Base-by-base conservation (phyloP, 2,888 invertebrate species). In the Nycteola revayana region DNA sequence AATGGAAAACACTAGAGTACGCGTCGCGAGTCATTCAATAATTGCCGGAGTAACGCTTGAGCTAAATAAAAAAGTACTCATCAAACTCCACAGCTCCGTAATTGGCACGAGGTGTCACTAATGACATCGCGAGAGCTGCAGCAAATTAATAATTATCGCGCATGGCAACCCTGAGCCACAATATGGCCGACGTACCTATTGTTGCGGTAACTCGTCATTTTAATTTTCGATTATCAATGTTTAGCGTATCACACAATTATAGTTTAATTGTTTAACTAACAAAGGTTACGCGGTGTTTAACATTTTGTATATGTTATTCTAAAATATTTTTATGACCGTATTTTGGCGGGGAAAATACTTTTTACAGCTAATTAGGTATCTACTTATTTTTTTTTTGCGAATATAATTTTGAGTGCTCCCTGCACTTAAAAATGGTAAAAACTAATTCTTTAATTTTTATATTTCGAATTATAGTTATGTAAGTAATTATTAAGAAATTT, bases 101-200 rank as follows among this genome's bases (percentile, higher is more conserved):
- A 86, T 88, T 87, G 87, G 88, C 75, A 82, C 71, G 85, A 87
- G 87, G 88, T 87, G 87, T 87, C 86, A 74, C 84, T 86, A 87
- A 87, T 87, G 87, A 86, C 75, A 80, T 57, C 46, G 45, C 57
- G 57, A 76, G 77, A 75, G 75, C 70, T 67, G 69, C 70, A 73
- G 84, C 81, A 81, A 85, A 87, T 86, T 87, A 86, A 82, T 87
- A 86, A 87, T 88, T 87, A 87, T 86, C 71, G 71, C 84, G 85
- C 79, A 75, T 86, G 84, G 85, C 75, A 85, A 83, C 86, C 85
- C 82, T 67, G 75, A 69, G 70, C 58, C 60, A 70, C 82, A 85
- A 84, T 74, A 88, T 85, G 81, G 84, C 83, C 67, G 81, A 74
- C 73, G 53, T 55, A n/a, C 66, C 58, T 82, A 86, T 84, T 84